phyloP scores from a whole-genome alignment of 1,140 invertebrate genomes.

The Drosophila subpulchrella region DNA sequence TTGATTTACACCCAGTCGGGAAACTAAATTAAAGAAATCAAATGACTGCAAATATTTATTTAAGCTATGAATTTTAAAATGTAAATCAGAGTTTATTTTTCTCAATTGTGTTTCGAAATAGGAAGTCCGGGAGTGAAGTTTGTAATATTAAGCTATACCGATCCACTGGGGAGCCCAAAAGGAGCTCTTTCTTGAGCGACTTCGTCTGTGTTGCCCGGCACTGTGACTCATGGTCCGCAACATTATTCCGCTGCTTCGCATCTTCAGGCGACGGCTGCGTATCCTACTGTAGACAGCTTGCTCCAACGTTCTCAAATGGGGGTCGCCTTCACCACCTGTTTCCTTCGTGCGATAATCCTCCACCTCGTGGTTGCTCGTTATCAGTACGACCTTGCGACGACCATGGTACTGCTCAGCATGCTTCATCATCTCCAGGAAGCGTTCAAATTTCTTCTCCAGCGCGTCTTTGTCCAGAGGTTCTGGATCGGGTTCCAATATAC shows the following conservation, averaged over 20 bases:
- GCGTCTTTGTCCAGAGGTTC: not conserved
- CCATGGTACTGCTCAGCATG: not conserved
- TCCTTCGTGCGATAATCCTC: not conserved
- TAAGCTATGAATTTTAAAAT: not conserved
- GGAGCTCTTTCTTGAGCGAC: not conserved
- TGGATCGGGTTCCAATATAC: not conserved
- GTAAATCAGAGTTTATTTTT: no score
- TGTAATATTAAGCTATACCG: not conserved
- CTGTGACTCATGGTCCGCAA: not conserved
- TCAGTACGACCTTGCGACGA: not conserved
- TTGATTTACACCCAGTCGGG: no score
- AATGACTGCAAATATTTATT: not conserved
- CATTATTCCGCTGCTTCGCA: not conserved
- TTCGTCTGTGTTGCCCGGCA: not conserved
- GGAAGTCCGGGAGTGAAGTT: not conserved
- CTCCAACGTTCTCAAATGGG: not conserved
- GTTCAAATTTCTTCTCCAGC: constrained; percentile 5
- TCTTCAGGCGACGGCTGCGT: no score
- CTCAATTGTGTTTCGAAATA: no score
- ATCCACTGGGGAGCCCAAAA: not conserved
- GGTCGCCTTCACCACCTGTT: no score
- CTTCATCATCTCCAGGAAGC: constrained; percentile 1
- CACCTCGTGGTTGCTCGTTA: constrained; percentile 41
- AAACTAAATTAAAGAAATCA: no score
- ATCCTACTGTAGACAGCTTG: not conserved